Evolutionary conservation across 2,113 vertebrate species (phyloP), one percentile per base, ranked within the genome.

Genomic region (Rhabdornis inornatus): DNA sequence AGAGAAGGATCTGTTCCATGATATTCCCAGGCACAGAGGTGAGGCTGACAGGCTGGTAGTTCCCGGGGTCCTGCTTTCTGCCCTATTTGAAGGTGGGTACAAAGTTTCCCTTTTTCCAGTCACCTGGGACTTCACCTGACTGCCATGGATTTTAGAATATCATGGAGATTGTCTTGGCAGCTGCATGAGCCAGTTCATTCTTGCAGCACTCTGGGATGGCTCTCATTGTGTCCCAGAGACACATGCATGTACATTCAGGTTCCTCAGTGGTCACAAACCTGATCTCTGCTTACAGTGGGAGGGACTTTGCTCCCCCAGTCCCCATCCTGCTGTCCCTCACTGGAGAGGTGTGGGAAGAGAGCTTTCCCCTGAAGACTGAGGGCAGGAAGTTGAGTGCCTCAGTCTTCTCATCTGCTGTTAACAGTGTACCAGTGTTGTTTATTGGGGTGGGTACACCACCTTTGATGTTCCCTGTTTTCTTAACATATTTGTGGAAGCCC

Each of bases 131-230:
- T 49, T 57, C 16, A n/a, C 20, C 13, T 65, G 50, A 11, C 24
- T 49, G 50, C 60, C 3, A 3, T 14, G 35, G 10, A 2, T 35
- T 57, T 57, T 42, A 2, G 13, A 25, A 2, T 15, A 10, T 2
- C 23, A 6, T 30, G 24, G 8, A 30, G 10, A 16, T 7, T 65
- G 30, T 6, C 8, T 40, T 75, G 42, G 15, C 30, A 65, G 0
- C 13, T 24, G 1, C 42, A 30, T 39, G 50, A 56, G 42, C 8
- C n/a, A 40, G 39, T 39, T 39, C 39, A 2, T 30, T 56, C 60
- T 30, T 24, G 13, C 60, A 56, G 30, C 2, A 7, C 24, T 30
- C 28, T 56, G 69, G 59, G 15, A 12, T 64, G 69, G 6, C 35
- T 40, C 50, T 28, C 24, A 19, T 8, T 1, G 0, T 24, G 30